These are phyloP conservation scores for Pyrocephalus nanus DNA, from an alignment of 2,797 vertebrate species.

Conservation along the genomic window DNA sequence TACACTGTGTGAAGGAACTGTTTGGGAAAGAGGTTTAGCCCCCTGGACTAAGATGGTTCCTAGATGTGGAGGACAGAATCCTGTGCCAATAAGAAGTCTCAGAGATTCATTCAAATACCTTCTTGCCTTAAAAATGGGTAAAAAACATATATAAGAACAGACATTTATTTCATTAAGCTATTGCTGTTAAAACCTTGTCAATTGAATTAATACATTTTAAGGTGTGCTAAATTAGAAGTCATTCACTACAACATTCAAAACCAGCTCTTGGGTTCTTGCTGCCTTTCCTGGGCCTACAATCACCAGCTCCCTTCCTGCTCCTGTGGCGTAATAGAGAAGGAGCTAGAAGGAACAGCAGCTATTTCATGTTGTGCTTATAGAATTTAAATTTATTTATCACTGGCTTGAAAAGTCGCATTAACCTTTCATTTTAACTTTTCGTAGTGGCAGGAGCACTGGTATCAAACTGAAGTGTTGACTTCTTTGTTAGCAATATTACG, in stretches of 20 bases:
- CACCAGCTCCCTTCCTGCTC: not conserved
- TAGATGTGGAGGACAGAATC: not conserved
- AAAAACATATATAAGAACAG: not conserved
- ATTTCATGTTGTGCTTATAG: not conserved
- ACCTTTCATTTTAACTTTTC: not conserved
- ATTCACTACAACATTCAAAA: not conserved
- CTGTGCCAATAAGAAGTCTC: rapidly evolving
- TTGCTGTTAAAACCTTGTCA: not conserved
- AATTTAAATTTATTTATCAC: not conserved
- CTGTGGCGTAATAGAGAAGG: not conserved
- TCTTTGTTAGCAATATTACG: not conserved
- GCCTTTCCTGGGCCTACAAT: not conserved
- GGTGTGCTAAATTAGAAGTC: not conserved
- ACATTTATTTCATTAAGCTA: not conserved
- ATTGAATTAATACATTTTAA: not conserved
- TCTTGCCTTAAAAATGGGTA: not conserved
- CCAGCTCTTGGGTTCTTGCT: not conserved
- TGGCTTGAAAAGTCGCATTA: not conserved
- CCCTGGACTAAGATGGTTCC: rapidly evolving
- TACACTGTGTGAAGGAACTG: rapidly evolving
- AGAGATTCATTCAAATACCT: not conserved
- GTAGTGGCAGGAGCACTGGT: not conserved
- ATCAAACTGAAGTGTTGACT: not conserved
- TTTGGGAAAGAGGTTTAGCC: not conserved
- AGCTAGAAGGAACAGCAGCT: not conserved